phyloP scores from a whole-genome alignment of 2,113 vertebrate species.

The Tachysurus vachellii region DNA sequence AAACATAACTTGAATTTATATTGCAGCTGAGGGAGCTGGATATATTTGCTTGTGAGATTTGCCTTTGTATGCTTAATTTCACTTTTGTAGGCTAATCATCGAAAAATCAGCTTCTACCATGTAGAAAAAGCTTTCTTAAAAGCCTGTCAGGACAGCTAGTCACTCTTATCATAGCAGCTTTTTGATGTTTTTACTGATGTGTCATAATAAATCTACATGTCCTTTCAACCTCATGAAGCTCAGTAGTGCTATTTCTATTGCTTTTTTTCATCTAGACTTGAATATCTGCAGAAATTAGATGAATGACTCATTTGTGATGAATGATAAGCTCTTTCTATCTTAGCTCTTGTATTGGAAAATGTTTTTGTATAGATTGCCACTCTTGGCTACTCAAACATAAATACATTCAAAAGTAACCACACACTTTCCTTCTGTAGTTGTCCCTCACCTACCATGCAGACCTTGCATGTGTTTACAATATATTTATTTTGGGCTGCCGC shows the following conservation, averaged over 20 bases:
- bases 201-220: slow-evolving; percentile 53
- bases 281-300: not conserved
- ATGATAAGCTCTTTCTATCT: slow-evolving; percentile 16
- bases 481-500: slow-evolving; percentile 40
- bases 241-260: slow-evolving; percentile 13
- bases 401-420: not conserved
- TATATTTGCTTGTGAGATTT: slow-evolving; percentile 13
- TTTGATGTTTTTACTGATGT: slow-evolving; percentile 55
- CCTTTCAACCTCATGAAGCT: slow-evolving; percentile 32
- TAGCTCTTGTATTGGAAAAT: slow-evolving; percentile 11
- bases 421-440: not conserved
- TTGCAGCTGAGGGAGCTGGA: not conserved
- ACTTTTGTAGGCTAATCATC: slow-evolving; percentile 33
- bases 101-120: slow-evolving; percentile 34
- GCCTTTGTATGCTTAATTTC: slow-evolving; percentile 16
- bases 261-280: slow-evolving; percentile 26
- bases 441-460: not conserved
- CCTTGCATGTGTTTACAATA: slow-evolving; percentile 10
- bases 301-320: not conserved
- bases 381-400: not conserved
- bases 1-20: slow-evolving; percentile 5
- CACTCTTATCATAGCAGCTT: slow-evolving; percentile 2
- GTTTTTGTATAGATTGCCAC: slow-evolving; percentile 18
- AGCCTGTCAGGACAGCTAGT: slow-evolving; percentile 49
- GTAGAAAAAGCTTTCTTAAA: slow-evolving; percentile 19